Evolutionary conservation across 2,888 invertebrate species (phyloP), one percentile per base, ranked within the genome.

Genomic region (Argyra leucocephala): DNA sequence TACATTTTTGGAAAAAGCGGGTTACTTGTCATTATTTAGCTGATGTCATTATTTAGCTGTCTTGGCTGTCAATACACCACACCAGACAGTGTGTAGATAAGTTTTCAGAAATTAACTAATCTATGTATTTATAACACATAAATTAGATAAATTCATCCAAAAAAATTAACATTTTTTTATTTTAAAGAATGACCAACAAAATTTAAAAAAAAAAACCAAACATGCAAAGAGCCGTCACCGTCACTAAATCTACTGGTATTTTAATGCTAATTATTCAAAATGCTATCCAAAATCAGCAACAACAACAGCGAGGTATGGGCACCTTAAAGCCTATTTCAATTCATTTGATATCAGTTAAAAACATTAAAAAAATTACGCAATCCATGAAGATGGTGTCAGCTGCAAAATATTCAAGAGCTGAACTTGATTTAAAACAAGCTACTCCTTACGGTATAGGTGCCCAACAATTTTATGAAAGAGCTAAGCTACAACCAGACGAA

Each of bases 381-480:
- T 97, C 97, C 77, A 99, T 99, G 99, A 99, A 99, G 86, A 99
- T 99, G 98, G 98, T 98, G 84, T 91, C 91, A 67, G 91, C 91
- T 70, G 90, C 91, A 48, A 91, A 91, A 78, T 99, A 95, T 79
- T 84, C 93, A 64, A 87, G 92, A 70, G 99, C 99, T 73, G 99
- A 99, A 78, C 88, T 94, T 75, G 99, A 99, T 69, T 82, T 99
- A 73, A 93, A 86, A 76, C 90, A 92, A 70, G 96, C 96, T 61
- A 87, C 96, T 70, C 92, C 97, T 0, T 93, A 96, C 72, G 99
- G 99, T 36, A 82, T 86, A 68, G 98, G 97, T 61, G 89, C 96
- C 57, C 86, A 87, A 69, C 88, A 90, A 71, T 99, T 99, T 81
- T 98, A 93, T 76, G 93, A 96, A 70, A 90, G 89, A 76, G 93